Percentiles rank a stretch among this genome's conserved stretches.
Evolutionary conservation across 2,113 vertebrate genomes (phyloP).

Genomic region (Chloropsis cyanopogon): DNA sequence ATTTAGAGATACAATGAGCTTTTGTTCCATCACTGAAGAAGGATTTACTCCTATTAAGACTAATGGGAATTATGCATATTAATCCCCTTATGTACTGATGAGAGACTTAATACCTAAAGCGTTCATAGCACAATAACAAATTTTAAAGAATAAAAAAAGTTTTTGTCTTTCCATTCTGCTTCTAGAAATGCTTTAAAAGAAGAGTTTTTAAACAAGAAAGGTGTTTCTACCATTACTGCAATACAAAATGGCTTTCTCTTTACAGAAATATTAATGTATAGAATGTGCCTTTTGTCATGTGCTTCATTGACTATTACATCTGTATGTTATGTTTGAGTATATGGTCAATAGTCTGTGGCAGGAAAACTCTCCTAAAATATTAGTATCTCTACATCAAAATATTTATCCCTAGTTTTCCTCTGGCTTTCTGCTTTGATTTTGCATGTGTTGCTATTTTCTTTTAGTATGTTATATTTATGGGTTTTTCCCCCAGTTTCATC

Average conservation of each 20-base stretch:
- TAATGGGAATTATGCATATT: slow-evolving; percentile 26
- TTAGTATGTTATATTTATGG: not conserved
- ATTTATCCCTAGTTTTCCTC: not conserved
- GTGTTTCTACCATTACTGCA: not conserved
- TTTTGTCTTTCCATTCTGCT: not conserved
- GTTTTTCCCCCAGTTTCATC: not conserved
- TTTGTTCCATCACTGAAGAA: slow-evolving; percentile 16
- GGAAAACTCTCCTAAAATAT: not conserved
- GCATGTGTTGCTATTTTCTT: not conserved
- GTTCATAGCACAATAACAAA: not conserved
- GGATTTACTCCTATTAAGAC: slow-evolving; percentile 36
- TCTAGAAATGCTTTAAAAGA: not conserved
- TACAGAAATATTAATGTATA: not conserved
- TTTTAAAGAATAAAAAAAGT: not conserved
- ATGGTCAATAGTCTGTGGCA: not conserved
- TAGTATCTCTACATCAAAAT: not conserved
- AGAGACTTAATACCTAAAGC: not conserved
- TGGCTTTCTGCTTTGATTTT: not conserved
- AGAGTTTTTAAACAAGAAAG: not conserved
- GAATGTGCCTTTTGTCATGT: not conserved
- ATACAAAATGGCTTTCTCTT: not conserved
- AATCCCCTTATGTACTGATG: slow-evolving; percentile 10
- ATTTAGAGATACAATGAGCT: slow-evolving; percentile 9
- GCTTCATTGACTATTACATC: not conserved
- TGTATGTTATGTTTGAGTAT: not conserved